Base-by-base conservation (phyloP, 2,797 vertebrate species). In the Myripristis murdjan region DNA sequence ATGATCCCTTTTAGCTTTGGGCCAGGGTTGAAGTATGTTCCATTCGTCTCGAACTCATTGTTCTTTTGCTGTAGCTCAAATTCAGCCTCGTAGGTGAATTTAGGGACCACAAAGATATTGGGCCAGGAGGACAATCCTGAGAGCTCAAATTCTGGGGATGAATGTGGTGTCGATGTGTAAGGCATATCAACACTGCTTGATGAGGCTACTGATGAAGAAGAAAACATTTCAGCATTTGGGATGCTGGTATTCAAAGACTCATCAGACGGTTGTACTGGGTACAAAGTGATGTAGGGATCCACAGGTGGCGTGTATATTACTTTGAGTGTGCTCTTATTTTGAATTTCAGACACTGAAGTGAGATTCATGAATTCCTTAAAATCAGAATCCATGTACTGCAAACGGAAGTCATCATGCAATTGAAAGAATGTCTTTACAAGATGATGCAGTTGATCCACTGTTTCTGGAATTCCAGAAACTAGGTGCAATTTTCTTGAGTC, bases 311-410 rank as follows among this genome's bases (percentile, higher is more conserved):
- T 8, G 44, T 33, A 64, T 23, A 77, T 63, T 33, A 86, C 69
- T 65, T 71, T 82, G 5, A 84, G 14, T 23, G 62, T 84, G 52
- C 43, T 56, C 12, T 60, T 66, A 16, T 82, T 14, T 77, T 70
- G 2, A 14, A 84, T 76, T 46, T 79, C 75, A 67, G 41, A 69
- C 18, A 72, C 24, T 2, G 37, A 66, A 46, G 71, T 73, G 14
- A 82, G 47, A 7, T 83, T 82, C n/a, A 81, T 60, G 37, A 77
- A 82, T 3, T 67, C 37, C 1, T 73, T 70, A 43, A 88, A 84
- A 16, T 86, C 77, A 47, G 22, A 0, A 47, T 85, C 68, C 59
- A 56, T 61, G 49, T 83, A 85, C 6, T 83, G 77, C 60, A 85
- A 51, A 1, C 54, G 18, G 9, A 87, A 81, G n/a, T 83, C 47